Base-by-base conservation (phyloP, 2,888 invertebrate genomes). In the Kuschelorhynchus macadamiae region DNA sequence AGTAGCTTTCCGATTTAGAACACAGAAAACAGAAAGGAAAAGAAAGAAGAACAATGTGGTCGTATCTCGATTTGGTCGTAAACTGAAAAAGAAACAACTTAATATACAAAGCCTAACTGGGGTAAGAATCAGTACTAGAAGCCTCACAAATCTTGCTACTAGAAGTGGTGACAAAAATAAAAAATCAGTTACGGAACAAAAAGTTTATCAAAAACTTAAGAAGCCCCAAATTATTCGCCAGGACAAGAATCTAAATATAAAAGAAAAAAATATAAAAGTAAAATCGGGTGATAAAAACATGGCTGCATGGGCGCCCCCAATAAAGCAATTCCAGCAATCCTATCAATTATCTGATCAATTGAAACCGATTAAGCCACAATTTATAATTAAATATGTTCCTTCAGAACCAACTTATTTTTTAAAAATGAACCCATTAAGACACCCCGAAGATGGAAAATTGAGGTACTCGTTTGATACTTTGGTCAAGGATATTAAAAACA, bases 401-500 rank as follows among this genome's bases (percentile, higher is more conserved):
- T 30, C 18, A 11, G 70, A 69, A 7, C 67, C 69, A 49, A 67
- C 68, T 12, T 76, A 65, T 59, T 76, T 71, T 53, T 56, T 76
- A 12, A 73, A 73, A 63, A 70, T 71, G 59, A 16, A 42, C 20
- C 21, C 53, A 5, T 17, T 50, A 41, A 71, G 56, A 50, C 59
- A 66, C 25, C 61, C 65, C 11, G 53, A 64, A 11, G 71, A 69
- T 52, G 72, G 72, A 41, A 73, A 52, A 53, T 42, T 78, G 9
- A 73, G 70, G 18, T 78, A 77, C 52, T 52, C 75, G 8, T 78
- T 78, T 61, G 73, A 77, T n/a, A 73, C 72, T 36, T 63, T 78
- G 16, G 76, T 78, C 0, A 71, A 70, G 18, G 78, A 78, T 63
- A 76, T 78, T 11, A 78, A 78, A 66, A 75, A 75, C 39, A 75